phyloP scores from a whole-genome alignment of 2,888 invertebrate species.

The Agrotis ipsilon region DNA sequence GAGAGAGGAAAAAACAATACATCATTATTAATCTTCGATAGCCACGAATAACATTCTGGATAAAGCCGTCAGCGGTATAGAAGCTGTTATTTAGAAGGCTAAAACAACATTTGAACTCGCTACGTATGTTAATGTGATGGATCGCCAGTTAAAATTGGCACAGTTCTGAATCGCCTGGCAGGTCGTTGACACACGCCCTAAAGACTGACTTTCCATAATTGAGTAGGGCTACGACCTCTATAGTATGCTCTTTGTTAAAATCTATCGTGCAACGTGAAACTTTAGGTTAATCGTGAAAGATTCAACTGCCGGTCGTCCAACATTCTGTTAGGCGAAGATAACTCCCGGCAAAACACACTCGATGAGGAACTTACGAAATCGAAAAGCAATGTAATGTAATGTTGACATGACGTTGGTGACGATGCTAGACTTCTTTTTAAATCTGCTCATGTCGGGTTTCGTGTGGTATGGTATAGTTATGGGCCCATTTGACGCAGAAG shows the following conservation, averaged over 20 bases:
- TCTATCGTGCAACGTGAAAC: too few relatives aligned
- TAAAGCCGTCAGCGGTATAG: too few relatives aligned
- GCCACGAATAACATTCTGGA: too few relatives aligned
- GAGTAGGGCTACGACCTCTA: background rate
- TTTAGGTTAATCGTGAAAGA: background rate
- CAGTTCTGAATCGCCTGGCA: conserved; percentile 15
- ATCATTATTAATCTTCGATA: background rate
- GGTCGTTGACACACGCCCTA: conserved; percentile 38
- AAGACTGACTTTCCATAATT: conserved; percentile 4
- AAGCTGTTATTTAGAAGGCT: background rate
- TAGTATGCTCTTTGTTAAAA: too few relatives aligned
- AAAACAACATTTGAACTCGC: background rate
- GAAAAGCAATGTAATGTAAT: too few relatives aligned
- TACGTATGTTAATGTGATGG: background rate
- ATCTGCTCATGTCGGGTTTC: background rate
- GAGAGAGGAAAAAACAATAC: background rate
- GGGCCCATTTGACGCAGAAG: conserved; percentile 6
- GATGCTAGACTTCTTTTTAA: background rate
- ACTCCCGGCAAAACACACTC: background rate
- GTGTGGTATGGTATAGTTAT: background rate
- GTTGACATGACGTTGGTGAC: too few relatives aligned
- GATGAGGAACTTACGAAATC: background rate
- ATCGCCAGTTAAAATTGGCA: conserved; percentile 23
- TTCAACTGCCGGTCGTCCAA: background rate
- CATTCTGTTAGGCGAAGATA: background rate